Conservation (phyloP, 1,140 invertebrate species). For the Tribolium castaneum region DNA sequence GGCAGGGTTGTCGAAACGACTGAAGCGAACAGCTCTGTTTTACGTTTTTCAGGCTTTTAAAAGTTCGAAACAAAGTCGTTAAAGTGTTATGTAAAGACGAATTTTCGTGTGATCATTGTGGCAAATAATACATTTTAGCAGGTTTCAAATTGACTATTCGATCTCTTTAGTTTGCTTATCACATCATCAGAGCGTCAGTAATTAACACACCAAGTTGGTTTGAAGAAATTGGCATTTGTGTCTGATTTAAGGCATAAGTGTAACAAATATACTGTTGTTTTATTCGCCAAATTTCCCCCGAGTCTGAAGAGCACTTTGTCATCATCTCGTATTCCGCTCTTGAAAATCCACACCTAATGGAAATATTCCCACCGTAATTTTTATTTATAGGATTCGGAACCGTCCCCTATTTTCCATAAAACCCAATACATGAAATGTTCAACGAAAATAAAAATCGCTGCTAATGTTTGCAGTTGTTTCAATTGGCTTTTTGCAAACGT, state of each 20-base stretch:
- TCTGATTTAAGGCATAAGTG: not conserved
- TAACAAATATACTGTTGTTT: conserved; percentile 5
- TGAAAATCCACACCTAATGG: conserved; percentile 29
- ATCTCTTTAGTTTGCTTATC: too few species aligned
- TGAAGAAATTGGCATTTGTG: too few species aligned
- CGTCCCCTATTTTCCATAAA: not conserved
- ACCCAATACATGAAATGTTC: not conserved
- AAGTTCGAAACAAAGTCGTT: too few species aligned
- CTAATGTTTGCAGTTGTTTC: not conserved
- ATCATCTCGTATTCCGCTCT: conserved; percentile 22
- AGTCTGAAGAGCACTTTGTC: conserved; percentile 8
- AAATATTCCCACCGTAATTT: conserved; percentile 22
- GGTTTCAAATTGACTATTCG: too few species aligned
- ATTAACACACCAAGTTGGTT: too few species aligned
- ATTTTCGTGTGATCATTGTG: too few species aligned
- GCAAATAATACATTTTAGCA: too few species aligned
- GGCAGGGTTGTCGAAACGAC: too few species aligned
- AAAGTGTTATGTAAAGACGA: too few species aligned
- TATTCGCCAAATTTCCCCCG: conserved; percentile 21
- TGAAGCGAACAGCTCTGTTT: too few species aligned
- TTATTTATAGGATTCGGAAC: conserved; percentile 11
- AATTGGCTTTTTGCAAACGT: not conserved
- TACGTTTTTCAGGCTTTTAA: too few species aligned
- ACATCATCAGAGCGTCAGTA: too few species aligned
- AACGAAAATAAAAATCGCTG: not conserved